Evolutionary conservation across 2,888 invertebrate genomes (phyloP).

Genomic region (Synanthedon andrenaeformis): DNA sequence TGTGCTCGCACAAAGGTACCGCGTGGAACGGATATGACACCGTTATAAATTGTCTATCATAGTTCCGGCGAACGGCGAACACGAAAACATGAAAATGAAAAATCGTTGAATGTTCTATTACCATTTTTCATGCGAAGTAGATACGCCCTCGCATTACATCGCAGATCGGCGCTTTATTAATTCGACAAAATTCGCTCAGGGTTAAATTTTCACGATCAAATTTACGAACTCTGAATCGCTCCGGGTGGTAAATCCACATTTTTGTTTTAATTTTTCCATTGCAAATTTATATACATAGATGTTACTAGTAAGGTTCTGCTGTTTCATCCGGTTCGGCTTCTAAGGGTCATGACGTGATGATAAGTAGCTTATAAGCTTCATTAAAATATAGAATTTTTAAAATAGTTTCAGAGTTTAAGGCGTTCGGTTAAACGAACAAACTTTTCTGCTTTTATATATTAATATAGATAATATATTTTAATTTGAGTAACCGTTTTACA

Average conservation of each 20-base stretch:
- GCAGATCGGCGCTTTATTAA: constrained; percentile 20
- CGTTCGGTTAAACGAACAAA: too few relatives aligned
- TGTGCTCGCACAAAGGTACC: constrained; percentile 19
- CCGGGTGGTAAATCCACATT: background rate
- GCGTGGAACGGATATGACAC: constrained; percentile 25
- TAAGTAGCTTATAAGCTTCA: too few relatives aligned
- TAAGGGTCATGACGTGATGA: too few relatives aligned
- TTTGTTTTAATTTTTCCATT: background rate
- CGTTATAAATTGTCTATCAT: constrained; percentile 47
- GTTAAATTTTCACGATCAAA: background rate
- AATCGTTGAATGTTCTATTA: constrained; percentile 48
- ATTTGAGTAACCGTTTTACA: too few relatives aligned
- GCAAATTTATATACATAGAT: background rate
- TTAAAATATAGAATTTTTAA: too few relatives aligned
- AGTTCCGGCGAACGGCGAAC: constrained; percentile 32
- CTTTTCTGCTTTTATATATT: too few relatives aligned
- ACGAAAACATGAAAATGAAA: constrained; percentile 58
- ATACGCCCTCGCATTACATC: background rate
- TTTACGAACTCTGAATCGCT: background rate
- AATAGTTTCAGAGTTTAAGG: too few relatives aligned
- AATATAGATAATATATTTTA: too few relatives aligned
- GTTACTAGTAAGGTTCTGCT: background rate
- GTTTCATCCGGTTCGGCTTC: too few relatives aligned
- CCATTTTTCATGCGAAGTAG: constrained; percentile 40
- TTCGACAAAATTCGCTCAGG: constrained; percentile 33